These are phyloP conservation scores for Argya squamiceps DNA, from an alignment of 2,797 vertebrate genomes.

Conservation along the genomic window DNA sequence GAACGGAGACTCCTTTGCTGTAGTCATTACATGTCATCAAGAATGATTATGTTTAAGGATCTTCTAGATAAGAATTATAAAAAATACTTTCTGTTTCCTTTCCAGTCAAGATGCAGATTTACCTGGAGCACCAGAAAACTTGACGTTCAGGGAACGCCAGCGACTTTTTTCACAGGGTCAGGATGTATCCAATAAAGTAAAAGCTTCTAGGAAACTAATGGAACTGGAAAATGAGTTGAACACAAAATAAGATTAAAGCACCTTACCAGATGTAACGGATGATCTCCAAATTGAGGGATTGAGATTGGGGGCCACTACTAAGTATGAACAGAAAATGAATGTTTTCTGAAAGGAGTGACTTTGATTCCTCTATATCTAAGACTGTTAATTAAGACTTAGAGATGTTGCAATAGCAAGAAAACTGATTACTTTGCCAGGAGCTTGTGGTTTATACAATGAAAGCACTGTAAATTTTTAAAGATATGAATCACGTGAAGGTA, in stretches of 20 bases:
- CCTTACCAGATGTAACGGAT: conserved; percentile 45
- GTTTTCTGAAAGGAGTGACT: conserved; percentile 69
- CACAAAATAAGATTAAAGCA: conserved; percentile 85
- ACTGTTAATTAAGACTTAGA: conserved; percentile 79
- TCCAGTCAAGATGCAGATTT: conserved; percentile 88
- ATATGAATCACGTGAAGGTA: conserved; percentile 78
- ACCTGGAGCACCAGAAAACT: conserved; percentile 88
- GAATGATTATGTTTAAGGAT: neutral
- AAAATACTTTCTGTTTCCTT: neutral
- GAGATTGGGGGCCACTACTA: conserved; percentile 24
- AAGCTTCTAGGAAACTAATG: conserved; percentile 95
- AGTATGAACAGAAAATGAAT: conserved; percentile 38
- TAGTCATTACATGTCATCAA: neutral
- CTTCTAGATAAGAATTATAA: neutral
- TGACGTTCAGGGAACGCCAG: conserved; percentile 96
- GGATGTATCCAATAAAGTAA: conserved; percentile 97
- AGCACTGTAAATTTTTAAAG: conserved; percentile 88
- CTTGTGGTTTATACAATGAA: conserved; percentile 80
- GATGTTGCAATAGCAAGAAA: conserved; percentile 76
- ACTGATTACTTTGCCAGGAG: conserved; percentile 70
- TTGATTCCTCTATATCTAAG: conserved; percentile 75
- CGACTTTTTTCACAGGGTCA: conserved; percentile 98
- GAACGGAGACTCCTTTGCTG: neutral
- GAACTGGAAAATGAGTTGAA: conserved; percentile 98
- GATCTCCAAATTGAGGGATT: conserved; percentile 28